Evolutionary conservation across 1,140 invertebrate species (phyloP), one percentile per base, ranked within the genome.

Genomic region (Subanguina moxae): DNA sequence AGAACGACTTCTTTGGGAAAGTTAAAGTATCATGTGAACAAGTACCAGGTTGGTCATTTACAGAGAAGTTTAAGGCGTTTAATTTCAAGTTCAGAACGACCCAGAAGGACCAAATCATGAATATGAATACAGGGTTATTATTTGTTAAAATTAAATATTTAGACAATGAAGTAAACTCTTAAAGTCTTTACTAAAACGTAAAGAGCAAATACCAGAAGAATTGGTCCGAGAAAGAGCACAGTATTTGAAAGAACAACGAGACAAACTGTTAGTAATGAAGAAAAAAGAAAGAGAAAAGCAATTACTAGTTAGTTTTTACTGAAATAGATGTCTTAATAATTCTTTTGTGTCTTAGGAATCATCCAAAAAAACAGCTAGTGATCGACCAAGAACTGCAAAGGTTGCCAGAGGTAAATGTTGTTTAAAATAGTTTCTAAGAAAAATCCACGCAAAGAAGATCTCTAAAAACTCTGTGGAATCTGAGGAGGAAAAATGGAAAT

Each of bases 211-310:
- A 27, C 32, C 72, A 1, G 72, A 73, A 25, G 70, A 65, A 28
- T 19, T 62, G 23, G n/a, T 74, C n/a, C 7, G 38, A 21, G 25
- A 79, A 57, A 58, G 73, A 46, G 52, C 38, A 8, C 30, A 46
- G 3, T 74, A 74, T 58, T 42, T 74, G n/a, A 28, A 46, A 21
- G 59, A 74, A 59, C 73, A 74, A n/a, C 25, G 73, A 48, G 73
- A 74, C 61, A 74, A 74, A 57, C 42, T 74, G 43, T 9, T 74
- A 11, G 52, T 72, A 25, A 66, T 57, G 38, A 74, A 77, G 27
- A 65, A 57, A 23, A 78, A 70, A 45, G 71, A 74, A 72, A 45
- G 73, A 17, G 76, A 77, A 56, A 72, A 77, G 38, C 73, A 74
- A 42, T 56, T 74, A 15, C 7, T 38, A 25, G 69, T 71, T 21